phyloP scores from a whole-genome alignment of 2,888 invertebrate genomes.

The Ischnus inquisitorius region DNA sequence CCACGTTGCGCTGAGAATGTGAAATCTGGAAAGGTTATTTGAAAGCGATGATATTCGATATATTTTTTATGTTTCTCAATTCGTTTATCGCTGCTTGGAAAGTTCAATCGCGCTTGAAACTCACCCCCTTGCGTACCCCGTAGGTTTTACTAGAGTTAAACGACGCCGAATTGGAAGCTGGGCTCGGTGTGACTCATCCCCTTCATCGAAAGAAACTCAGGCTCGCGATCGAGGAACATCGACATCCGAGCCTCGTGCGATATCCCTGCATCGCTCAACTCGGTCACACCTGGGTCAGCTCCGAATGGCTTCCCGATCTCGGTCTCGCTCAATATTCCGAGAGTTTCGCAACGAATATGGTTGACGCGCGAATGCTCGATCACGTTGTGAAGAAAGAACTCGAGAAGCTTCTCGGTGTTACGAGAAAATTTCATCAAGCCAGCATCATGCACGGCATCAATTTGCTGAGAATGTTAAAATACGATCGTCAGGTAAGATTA shows the following conservation, averaged over 20 bases:
- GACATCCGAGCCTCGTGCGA: constrained; percentile 94
- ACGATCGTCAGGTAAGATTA: constrained; percentile 92
- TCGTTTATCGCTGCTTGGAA: not conserved
- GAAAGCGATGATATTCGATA: not conserved
- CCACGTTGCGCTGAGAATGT: constrained; percentile 96
- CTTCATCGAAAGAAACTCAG: constrained; percentile 97
- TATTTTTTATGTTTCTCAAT: not conserved
- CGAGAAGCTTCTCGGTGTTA: constrained; percentile 96
- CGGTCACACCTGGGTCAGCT: constrained; percentile 97
- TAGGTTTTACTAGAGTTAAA: constrained; percentile 96
- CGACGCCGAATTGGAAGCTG: constrained; percentile 96
- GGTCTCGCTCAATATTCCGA: constrained; percentile 96
- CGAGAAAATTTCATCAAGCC: constrained; percentile 97
- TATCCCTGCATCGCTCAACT: constrained; percentile 95
- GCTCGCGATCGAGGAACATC: constrained; percentile 96
- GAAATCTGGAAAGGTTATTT: constrained; percentile 95
- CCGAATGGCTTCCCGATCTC: constrained; percentile 96
- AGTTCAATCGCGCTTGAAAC: not conserved
- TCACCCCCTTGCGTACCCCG: constrained; percentile 46
- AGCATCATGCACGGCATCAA: constrained; percentile 98
- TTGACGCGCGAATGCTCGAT: constrained; percentile 97
- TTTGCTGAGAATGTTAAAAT: constrained; percentile 95
- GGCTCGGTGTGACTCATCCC: constrained; percentile 95
- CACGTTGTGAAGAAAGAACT: constrained; percentile 97
- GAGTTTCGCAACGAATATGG: constrained; percentile 94